Evolutionary conservation across 2,797 vertebrate genomes (phyloP), one percentile per base, ranked within the genome.

Genomic region (Chrysocyon brachyurus): DNA sequence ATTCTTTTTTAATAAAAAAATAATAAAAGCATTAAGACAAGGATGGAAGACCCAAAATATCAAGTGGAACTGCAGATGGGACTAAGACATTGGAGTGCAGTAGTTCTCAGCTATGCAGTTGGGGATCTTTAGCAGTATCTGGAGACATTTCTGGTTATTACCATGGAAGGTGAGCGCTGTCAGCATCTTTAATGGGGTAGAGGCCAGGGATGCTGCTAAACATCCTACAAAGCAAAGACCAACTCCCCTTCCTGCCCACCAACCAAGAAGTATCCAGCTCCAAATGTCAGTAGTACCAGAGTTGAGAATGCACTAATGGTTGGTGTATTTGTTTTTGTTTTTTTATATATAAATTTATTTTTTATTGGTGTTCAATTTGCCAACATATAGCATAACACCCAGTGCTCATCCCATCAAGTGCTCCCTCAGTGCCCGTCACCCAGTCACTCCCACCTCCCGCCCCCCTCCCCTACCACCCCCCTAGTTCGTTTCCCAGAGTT

Each of bases 161-260:
- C 54, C 11, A 1, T 9, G 1, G 22, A 81, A 24, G 1, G 0
- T 52, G 54, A 14, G 0, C 9, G 6, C 64, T 52, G 1, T 12
- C n/a, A 4, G 14, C 52, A 46, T 46, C 56, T 77, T 77, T 19
- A 24, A 16, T 3, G 24, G 24, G 33, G 2, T 28, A 26, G 84
- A 57, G 70, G 40, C 17, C 28, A 86, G 31, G 6, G 24, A 6
- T 26, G 33, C 33, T 19, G 28, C 52, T 70, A 1, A 22, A 2
- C 4, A 8, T 52, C 33, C 15, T 21, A 1, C 2, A 57, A 3
- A 28, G 3, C 31, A 15, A 2, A 78, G 26, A 61, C 88, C 26
- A 46, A 2, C 56, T 7, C 2, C 3, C 64, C 63, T 21, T 5
- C 6, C 11, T 40, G 10, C 31, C 57, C 24, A 33, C 2, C 91